Conservation (phyloP, 2,888 invertebrate species). For the Malthinus flaveolus region DNA sequence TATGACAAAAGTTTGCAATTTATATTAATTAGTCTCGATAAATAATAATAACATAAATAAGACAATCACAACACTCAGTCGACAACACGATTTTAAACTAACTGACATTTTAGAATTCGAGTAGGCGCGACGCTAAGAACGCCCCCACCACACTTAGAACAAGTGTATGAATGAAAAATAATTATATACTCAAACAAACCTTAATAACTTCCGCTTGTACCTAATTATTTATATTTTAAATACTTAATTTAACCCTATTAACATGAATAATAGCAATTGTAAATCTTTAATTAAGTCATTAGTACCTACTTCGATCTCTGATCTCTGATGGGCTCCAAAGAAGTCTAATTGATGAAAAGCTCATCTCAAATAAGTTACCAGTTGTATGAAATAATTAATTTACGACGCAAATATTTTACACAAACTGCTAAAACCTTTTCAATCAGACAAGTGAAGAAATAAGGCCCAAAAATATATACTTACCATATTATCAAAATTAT, state of each 20-base stretch:
- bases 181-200: conserved; percentile 46
- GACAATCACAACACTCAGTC: not conserved
- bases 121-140: conserved; percentile 28
- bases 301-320: too few relatives aligned
- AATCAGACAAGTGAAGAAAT: too few relatives aligned
- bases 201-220: conserved; percentile 45
- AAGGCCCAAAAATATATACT: too few relatives aligned
- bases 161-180: conserved; percentile 48
- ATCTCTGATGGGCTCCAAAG: too few relatives aligned
- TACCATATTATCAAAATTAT: too few relatives aligned
- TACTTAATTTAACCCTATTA: conserved; percentile 2
- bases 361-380: too few relatives aligned
- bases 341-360: too few relatives aligned
- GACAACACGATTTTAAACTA: conserved; percentile 7
- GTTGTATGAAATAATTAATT: too few relatives aligned
- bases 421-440: too few relatives aligned
- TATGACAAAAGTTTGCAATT: conserved; percentile 2
- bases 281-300: not conserved
- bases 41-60: conserved; percentile 9
- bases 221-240: conserved; percentile 18
- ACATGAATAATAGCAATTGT: not conserved
- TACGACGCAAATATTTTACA: too few relatives aligned
- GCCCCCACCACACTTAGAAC: conserved; percentile 42
- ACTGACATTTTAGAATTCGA: conserved; percentile 18
- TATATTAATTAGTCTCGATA: not conserved